Percentiles rank a stretch among this genome's conserved stretches.
These are phyloP conservation scores for Rhinogobio ventralis DNA, from an alignment of 2,797 vertebrate genomes.

Conservation along the genomic window DNA sequence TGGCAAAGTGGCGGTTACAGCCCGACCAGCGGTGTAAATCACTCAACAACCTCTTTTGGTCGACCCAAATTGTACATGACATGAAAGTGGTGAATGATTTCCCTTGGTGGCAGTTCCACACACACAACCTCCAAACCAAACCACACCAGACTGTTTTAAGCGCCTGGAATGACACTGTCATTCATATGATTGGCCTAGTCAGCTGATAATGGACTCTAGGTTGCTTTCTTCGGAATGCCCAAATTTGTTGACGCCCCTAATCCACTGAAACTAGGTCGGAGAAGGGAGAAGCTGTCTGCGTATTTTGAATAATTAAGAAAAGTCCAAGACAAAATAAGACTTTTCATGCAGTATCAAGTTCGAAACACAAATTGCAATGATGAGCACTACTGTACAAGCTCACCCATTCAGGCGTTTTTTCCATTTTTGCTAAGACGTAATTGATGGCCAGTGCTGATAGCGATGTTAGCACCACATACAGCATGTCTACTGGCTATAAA, in stretches of 20 bases:
- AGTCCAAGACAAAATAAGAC: background rate
- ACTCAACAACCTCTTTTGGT: background rate
- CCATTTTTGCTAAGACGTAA: conserved; percentile 18
- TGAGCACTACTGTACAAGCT: background rate
- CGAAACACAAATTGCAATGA: background rate
- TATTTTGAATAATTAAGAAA: conserved; percentile 34
- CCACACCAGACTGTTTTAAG: conserved; percentile 25
- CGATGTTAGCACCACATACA: conserved; percentile 17
- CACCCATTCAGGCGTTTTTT: background rate
- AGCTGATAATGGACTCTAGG: conserved; percentile 37
- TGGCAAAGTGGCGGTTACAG: conserved; percentile 1
- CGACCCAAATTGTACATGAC: conserved; percentile 8
- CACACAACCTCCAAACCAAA: conserved; percentile 18
- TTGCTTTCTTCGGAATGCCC: conserved; percentile 24
- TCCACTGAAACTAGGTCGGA: conserved; percentile 15
- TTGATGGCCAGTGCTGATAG: conserved; percentile 6
- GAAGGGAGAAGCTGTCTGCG: background rate
- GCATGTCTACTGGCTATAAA: background rate
- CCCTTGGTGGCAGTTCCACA: background rate
- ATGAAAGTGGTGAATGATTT: conserved; percentile 30
- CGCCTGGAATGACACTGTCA: conserved; percentile 14
- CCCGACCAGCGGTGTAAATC: conserved; percentile 5
- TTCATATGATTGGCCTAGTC: conserved; percentile 38
- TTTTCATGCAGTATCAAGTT: background rate
- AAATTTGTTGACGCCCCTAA: conserved; percentile 24